A percentile compares a stretch with the other conserved stretches of the same genome.
phyloP scores from a whole-genome alignment of 1,140 invertebrate species.

The Drosophila yakuba region DNA sequence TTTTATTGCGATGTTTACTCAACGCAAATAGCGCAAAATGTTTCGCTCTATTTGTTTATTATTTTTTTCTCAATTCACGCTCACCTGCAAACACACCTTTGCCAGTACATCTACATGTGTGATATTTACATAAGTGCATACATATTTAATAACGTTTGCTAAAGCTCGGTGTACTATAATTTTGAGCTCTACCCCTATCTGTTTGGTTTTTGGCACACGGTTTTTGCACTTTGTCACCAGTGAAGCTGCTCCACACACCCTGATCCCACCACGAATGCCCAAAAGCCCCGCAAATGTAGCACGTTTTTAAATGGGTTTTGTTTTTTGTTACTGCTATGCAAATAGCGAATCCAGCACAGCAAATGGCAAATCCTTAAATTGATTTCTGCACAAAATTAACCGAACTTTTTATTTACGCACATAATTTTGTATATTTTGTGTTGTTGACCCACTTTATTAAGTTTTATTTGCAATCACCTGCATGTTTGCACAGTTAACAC shows the following conservation, averaged over 20 bases:
- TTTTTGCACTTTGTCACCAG: constrained; percentile 70
- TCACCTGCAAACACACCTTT: constrained; percentile 24
- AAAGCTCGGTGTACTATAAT: constrained; percentile 67
- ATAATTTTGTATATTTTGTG: constrained; percentile 64
- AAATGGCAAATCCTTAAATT: constrained; percentile 73
- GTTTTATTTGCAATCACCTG: constrained; percentile 82
- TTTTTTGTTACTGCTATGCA: constrained; percentile 67
- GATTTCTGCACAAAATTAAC: constrained; percentile 80
- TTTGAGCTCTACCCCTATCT: constrained; percentile 52
- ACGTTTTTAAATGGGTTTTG: constrained; percentile 49
- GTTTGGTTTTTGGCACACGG: constrained; percentile 66
- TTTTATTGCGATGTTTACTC: constrained; percentile 36
- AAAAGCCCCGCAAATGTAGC: constrained; percentile 25
- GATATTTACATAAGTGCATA: constrained; percentile 63
- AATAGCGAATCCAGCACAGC: constrained; percentile 51
- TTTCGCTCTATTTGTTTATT: constrained; percentile 71
- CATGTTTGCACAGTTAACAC: constrained; percentile 80
- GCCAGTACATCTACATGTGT: constrained; percentile 31
- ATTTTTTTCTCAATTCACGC: constrained; percentile 34
- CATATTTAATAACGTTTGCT: constrained; percentile 77
- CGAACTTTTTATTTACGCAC: constrained; percentile 58
- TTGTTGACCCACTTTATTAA: constrained; percentile 81
- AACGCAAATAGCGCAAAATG: constrained; percentile 71
- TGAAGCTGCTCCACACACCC: constrained; percentile 31
- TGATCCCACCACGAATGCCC: constrained; percentile 21